phyloP scores from a whole-genome alignment of 2,113 vertebrate genomes.

The Tragelaphus strepsiceros region DNA sequence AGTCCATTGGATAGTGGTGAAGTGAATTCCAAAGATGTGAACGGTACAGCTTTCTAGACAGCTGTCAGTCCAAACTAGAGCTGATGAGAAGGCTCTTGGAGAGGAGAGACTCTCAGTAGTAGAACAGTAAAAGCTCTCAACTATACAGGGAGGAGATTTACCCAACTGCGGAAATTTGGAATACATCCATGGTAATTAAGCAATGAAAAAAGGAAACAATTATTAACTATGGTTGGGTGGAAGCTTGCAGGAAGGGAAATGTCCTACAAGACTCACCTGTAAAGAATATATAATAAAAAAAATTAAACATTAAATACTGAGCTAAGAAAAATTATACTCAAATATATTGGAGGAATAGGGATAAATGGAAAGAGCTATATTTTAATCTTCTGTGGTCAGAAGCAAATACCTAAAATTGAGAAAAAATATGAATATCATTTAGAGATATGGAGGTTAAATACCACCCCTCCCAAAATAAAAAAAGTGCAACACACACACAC shows the following conservation, averaged over 20 bases:
- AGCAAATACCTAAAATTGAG: not conserved
- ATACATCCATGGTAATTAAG: not conserved
- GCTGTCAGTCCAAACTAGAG: not conserved
- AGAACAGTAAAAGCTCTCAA: not conserved
- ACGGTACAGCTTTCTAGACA: not conserved
- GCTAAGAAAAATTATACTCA: not conserved
- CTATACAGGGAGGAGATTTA: not conserved
- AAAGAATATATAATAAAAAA: not conserved
- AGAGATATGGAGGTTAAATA: not conserved
- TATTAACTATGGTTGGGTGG: not conserved
- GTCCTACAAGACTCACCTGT: not conserved
- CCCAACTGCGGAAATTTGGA: not conserved
- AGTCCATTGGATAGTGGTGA: not conserved
- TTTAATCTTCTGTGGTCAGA: not conserved
- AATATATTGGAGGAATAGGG: not conserved
- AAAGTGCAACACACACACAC: not conserved
- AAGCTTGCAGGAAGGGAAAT: not conserved
- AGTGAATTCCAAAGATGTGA: not conserved
- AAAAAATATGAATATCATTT: not conserved
- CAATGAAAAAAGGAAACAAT: not conserved
- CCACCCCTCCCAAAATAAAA: not conserved
- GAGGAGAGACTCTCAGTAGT: not conserved
- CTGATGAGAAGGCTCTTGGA: not conserved
- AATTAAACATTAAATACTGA: not conserved
- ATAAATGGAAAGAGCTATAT: not conserved